Evolutionary conservation across 2,113 vertebrate genomes (phyloP).

Genomic region (Mungos mungo): DNA sequence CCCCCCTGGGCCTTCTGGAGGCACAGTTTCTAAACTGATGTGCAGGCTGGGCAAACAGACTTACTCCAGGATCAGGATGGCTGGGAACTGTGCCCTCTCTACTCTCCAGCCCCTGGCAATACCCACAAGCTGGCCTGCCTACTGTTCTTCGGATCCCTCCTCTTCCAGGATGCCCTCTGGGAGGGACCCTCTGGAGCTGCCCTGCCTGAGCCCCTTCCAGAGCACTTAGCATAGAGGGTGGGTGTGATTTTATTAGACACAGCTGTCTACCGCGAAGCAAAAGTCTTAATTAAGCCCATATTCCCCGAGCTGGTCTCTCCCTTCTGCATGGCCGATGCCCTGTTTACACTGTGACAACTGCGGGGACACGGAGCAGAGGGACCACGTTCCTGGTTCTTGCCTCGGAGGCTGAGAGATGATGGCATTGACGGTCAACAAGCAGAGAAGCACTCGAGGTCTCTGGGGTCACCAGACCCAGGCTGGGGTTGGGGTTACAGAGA

Average conservation of each 20-base stretch:
- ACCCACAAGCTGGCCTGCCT: neutral
- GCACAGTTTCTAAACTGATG: neutral
- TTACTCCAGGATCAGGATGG: neutral
- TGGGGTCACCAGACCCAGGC: neutral
- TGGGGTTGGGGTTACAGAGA: neutral
- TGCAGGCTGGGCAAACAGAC: neutral
- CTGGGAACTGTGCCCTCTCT: neutral
- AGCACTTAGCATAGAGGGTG: neutral
- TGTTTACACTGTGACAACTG: neutral
- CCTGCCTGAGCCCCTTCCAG: neutral
- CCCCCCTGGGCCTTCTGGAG: too few species aligned
- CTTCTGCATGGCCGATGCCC: neutral
- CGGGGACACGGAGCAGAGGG: neutral
- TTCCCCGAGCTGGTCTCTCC: neutral
- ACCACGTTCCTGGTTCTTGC: neutral
- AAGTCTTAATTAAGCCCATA: neutral
- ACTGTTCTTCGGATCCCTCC: neutral
- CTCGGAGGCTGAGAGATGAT: neutral
- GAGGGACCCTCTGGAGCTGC: neutral
- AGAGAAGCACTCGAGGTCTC: neutral
- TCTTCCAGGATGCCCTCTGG: neutral
- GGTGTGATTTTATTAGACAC: neutral
- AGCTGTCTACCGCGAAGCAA: neutral
- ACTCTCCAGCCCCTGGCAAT: neutral
- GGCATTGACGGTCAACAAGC: too few species aligned